Conservation (phyloP, 2,797 vertebrate species). For the Molothrus aeneus region DNA sequence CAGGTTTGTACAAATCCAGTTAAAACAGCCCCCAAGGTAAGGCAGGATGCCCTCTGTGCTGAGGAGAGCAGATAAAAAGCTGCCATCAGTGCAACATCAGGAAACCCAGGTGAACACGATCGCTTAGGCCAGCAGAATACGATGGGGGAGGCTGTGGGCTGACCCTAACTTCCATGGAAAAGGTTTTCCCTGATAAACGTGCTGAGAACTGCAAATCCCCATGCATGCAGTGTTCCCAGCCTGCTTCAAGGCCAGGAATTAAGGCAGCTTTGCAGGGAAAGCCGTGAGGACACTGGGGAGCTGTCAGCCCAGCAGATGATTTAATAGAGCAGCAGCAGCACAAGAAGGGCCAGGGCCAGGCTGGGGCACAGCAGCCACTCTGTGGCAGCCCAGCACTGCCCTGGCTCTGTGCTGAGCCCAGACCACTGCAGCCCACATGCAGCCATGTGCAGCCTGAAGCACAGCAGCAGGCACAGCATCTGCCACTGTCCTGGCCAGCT, state of each 20-base stretch:
- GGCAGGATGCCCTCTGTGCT: not conserved
- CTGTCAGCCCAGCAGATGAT: not conserved
- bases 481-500: not conserved
- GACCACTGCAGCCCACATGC: not conserved
- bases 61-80: not conserved
- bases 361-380: not conserved
- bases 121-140: fast-evolving
- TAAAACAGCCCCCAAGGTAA: not conserved
- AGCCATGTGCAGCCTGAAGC: not conserved
- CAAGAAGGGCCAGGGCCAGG: not conserved
- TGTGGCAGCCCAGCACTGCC: not conserved
- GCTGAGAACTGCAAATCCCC: not conserved
- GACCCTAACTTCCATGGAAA: not conserved
- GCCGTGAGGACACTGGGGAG: not conserved
- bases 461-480: not conserved
- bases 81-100: not conserved
- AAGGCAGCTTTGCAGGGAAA: constrained; percentile 9
- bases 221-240: not conserved
- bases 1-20: not conserved
- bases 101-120: not conserved
- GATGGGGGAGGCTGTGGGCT: not conserved
- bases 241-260: constrained; percentile 6
- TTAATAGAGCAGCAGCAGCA: not conserved
- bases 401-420: fast-evolving
- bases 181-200: not conserved